Conservation (phyloP, 2,113 vertebrate species). For the Cygnus buccinator region DNA sequence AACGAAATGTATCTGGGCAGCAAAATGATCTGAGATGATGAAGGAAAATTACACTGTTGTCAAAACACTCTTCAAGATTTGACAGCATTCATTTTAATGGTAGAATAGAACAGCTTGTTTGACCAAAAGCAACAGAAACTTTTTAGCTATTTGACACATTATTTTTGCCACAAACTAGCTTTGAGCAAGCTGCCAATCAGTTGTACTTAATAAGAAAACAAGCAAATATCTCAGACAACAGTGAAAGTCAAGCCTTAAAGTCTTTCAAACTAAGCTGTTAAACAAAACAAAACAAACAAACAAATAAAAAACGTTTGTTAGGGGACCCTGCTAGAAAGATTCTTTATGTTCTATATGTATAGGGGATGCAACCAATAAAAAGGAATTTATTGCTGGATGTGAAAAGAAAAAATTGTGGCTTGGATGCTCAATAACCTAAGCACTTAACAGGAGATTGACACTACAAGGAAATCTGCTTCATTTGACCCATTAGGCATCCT, state of each 20-base stretch:
- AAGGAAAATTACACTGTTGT: slow-evolving; percentile 66
- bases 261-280: background rate
- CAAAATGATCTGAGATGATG: slow-evolving; percentile 63
- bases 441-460: background rate
- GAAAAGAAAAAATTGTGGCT: background rate
- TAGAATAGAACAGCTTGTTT: slow-evolving; percentile 41
- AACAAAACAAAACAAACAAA: too few species aligned
- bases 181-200: slow-evolving; percentile 41
- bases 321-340: background rate
- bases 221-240: background rate
- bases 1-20: slow-evolving; percentile 60
- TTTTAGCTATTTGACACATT: slow-evolving; percentile 40
- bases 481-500: background rate
- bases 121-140: slow-evolving; percentile 48
- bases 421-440: background rate
- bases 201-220: background rate
- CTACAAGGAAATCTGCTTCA: background rate
- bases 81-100: slow-evolving; percentile 56
- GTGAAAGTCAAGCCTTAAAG: background rate
- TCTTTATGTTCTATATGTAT: background rate
- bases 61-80: slow-evolving; percentile 58
- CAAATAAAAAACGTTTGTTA: background rate
- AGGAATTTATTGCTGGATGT: background rate
- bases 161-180: slow-evolving; percentile 24
- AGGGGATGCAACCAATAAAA: background rate